phyloP scores from a whole-genome alignment of 2,888 invertebrate genomes.

The Macrophya alboannulata region DNA sequence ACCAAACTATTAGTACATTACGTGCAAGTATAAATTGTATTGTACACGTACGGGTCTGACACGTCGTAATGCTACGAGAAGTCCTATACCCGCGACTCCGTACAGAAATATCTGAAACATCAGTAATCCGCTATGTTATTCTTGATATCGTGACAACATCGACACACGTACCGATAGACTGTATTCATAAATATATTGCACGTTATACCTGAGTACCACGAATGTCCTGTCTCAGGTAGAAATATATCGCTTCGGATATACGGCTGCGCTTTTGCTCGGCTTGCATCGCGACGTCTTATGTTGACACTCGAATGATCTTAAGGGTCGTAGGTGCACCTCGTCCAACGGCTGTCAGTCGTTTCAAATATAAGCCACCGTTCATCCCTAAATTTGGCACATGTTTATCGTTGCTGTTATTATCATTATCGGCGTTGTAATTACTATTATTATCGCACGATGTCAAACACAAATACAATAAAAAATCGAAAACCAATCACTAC shows the following conservation, averaged over 20 bases:
- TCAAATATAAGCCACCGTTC: conserved; percentile 2
- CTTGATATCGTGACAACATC: neutral
- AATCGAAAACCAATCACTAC: neutral
- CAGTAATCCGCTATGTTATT: conserved; percentile 60
- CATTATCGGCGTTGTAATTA: neutral
- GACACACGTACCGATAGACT: neutral
- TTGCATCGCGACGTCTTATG: conserved; percentile 5
- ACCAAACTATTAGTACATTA: neutral
- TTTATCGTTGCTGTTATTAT: neutral
- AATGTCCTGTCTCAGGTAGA: conserved; percentile 15
- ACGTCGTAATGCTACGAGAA: conserved; percentile 83
- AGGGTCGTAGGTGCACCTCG: neutral
- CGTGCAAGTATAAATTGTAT: neutral
- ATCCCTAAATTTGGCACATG: conserved; percentile 32
- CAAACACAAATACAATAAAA: neutral
- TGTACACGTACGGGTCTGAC: conserved; percentile 83
- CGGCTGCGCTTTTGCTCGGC: neutral
- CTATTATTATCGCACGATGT: neutral
- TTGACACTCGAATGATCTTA: neutral
- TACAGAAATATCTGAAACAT: conserved; percentile 83
- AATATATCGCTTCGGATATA: neutral
- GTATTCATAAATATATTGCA: neutral
- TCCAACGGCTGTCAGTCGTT: neutral
- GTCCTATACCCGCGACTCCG: conserved; percentile 82
- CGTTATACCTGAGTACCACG: conserved; percentile 31